A percentile compares a stretch with the other conserved stretches of the same genome.
Evolutionary conservation across 2,888 invertebrate species (phyloP).

Genomic region (Tyria jacobaeae): DNA sequence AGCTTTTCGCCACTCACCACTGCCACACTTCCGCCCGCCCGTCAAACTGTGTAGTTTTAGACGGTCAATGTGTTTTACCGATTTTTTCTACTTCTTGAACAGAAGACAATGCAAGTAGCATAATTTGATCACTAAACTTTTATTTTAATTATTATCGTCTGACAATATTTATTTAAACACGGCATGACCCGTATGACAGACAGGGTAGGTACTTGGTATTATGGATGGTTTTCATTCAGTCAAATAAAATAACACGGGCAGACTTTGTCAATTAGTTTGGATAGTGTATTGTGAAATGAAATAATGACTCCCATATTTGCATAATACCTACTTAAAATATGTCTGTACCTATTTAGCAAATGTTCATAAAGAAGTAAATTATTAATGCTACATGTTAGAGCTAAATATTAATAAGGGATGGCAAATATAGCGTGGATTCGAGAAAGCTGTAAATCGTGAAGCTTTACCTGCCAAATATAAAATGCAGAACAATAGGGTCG

Average conservation of each 20-base stretch:
- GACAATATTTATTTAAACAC: background rate
- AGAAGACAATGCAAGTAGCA: slow-evolving; percentile 41
- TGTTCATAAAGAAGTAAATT: background rate
- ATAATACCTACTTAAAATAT: background rate
- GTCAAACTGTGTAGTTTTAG: slow-evolving; percentile 75
- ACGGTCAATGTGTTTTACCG: slow-evolving; percentile 75
- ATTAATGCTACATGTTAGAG: background rate
- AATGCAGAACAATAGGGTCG: slow-evolving; percentile 42
- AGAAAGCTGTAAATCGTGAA: slow-evolving; percentile 17
- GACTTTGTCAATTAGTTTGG: background rate
- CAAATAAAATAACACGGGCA: background rate
- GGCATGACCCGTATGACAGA: background rate
- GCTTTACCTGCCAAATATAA: slow-evolving; percentile 20
- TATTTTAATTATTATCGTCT: background rate
- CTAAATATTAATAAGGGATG: background rate
- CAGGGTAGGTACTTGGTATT: background rate
- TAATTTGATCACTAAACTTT: background rate
- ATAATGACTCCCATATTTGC: background rate
- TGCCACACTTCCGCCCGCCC: slow-evolving; percentile 84
- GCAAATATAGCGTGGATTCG: background rate
- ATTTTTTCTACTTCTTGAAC: slow-evolving; percentile 64
- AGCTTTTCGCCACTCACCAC: slow-evolving; percentile 86
- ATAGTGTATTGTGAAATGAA: background rate
- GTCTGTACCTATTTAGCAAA: background rate
- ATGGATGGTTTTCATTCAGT: background rate